Percentiles rank a stretch among this genome's conserved stretches.
These are phyloP conservation scores for Seladonia tumulorum DNA, from an alignment of 2,888 invertebrate genomes.

Conservation along the genomic window DNA sequence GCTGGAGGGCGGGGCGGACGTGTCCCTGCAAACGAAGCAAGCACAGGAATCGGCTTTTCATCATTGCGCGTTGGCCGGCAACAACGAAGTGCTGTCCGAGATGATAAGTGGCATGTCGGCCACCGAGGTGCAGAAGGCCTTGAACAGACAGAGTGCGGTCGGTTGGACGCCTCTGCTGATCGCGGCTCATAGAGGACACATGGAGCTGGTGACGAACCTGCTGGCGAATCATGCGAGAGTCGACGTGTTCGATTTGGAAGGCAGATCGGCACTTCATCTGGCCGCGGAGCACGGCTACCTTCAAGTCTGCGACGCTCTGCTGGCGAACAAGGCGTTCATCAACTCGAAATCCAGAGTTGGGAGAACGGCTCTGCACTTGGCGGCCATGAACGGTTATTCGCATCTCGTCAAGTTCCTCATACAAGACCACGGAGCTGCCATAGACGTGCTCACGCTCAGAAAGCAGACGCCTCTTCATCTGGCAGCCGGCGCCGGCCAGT, in stretches of 20 bases:
- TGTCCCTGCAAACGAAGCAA: constrained; percentile 92
- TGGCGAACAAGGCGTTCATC: constrained; percentile 98
- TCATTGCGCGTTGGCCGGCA: constrained; percentile 97
- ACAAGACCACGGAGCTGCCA: constrained; percentile 96
- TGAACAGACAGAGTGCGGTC: constrained; percentile 96
- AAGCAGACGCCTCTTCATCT: constrained; percentile 99
- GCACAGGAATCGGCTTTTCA: constrained; percentile 98
- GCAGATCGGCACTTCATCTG: constrained; percentile 96
- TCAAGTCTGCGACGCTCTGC: constrained; percentile 92
- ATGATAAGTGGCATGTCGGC: constrained; percentile 96
- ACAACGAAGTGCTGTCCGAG: constrained; percentile 96
- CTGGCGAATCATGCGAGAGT: constrained; percentile 98
- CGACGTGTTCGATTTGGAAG: constrained; percentile 99
- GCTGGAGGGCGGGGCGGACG: constrained; percentile 96
- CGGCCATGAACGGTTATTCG: constrained; percentile 98
- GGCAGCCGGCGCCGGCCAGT: constrained; percentile 97
- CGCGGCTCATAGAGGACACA: constrained; percentile 97
- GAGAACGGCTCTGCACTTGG: constrained; percentile 97
- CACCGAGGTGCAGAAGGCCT: constrained; percentile 95
- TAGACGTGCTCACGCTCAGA: constrained; percentile 97
- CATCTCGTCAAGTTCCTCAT: constrained; percentile 96
- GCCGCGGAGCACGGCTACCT: constrained; percentile 97
- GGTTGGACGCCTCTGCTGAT: constrained; percentile 99
- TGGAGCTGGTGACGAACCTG: constrained; percentile 95
- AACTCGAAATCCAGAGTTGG: constrained; percentile 99